Percentiles rank a stretch among this genome's conserved stretches.
Conservation (phyloP, 2,797 vertebrate species). For the Diglossa cyanea region DNA sequence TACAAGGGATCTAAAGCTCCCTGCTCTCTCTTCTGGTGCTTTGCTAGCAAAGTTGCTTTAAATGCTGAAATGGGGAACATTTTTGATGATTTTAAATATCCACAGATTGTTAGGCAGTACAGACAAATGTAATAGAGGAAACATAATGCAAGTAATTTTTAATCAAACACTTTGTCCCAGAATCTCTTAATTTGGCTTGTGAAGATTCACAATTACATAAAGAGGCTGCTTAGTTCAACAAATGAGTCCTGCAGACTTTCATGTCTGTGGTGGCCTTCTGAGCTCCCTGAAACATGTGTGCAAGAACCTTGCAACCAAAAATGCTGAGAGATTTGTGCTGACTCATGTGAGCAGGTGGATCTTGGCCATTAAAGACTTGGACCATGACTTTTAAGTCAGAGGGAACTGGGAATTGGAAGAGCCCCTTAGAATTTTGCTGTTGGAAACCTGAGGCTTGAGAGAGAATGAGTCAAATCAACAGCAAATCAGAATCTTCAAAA, state of each 20-base stretch:
- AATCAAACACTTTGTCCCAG: background rate
- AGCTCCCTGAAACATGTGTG: background rate
- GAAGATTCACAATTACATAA: background rate
- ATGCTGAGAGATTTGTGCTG: constrained; percentile 7
- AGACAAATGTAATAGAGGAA: background rate
- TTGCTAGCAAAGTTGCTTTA: constrained; percentile 11
- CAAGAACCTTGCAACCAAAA: background rate
- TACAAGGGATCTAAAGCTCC: background rate
- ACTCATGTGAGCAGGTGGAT: background rate
- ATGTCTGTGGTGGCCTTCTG: background rate
- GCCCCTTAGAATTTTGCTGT: background rate
- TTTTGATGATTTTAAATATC: background rate
- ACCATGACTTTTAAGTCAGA: background rate
- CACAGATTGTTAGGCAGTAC: background rate
- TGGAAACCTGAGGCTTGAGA: background rate
- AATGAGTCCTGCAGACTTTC: background rate
- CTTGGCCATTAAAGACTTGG: background rate
- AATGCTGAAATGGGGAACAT: background rate
- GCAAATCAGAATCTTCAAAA: background rate
- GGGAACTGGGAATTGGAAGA: background rate
- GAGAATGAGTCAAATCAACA: background rate
- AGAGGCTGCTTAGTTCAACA: background rate
- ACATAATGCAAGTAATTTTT: background rate
- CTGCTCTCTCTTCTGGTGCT: background rate
- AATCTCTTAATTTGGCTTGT: background rate